A percentile compares a stretch with the other conserved stretches of the same genome.
These are phyloP conservation scores for Brachypteracias leptosomus DNA, from an alignment of 2,113 vertebrate genomes.

Conservation along the genomic window DNA sequence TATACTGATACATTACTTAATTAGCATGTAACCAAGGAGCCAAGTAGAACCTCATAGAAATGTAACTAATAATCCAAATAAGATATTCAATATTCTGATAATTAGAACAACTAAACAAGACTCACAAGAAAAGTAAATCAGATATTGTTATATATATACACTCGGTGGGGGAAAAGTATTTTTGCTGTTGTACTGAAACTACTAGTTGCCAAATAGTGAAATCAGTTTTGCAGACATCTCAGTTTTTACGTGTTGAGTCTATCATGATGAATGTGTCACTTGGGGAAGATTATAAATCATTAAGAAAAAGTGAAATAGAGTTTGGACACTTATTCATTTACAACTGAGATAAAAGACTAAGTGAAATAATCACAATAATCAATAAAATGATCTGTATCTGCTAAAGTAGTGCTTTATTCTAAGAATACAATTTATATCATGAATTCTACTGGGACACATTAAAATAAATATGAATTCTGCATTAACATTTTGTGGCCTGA, in stretches of 20 bases:
- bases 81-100: neutral
- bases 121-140: neutral
- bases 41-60: neutral
- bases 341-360: neutral
- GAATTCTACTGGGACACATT: neutral
- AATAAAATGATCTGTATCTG: neutral
- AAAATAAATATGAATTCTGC: neutral
- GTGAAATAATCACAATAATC: neutral
- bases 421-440: neutral
- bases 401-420: neutral
- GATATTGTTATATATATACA: neutral
- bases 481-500: neutral
- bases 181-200: neutral
- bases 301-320: neutral
- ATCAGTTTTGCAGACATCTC: neutral
- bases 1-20: neutral
- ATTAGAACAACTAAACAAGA: neutral
- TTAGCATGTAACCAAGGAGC: neutral
- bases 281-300: neutral
- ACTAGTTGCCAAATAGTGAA: neutral
- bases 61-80: neutral
- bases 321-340: neutral
- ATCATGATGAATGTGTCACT: neutral
- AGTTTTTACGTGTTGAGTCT: neutral
- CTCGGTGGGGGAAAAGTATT: accelerated